Evolutionary conservation across 2,797 vertebrate genomes (phyloP), one percentile per base, ranked within the genome.

Genomic region (Cyprinodon diabolis): DNA sequence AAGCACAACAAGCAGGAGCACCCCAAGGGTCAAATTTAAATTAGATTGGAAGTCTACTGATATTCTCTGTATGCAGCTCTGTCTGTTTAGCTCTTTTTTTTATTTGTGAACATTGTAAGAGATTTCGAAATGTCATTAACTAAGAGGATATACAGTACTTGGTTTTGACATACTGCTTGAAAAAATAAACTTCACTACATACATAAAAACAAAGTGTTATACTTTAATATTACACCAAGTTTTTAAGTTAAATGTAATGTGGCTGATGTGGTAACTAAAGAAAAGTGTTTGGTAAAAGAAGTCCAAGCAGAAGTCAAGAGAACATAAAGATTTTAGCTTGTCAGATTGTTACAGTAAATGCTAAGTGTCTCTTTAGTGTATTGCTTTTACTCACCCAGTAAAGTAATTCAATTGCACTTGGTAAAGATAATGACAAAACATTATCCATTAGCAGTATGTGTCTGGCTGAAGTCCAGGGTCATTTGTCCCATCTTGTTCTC

Each of bases 391-490:
- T 52, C 35, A 30, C n/a, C 49, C 21, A 5, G 49, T 72, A 51
- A 65, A 65, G 60, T 55, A 66, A 72, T 72, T 65, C 45, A 68
- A 74, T 65, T 15, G 19, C 30, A 40, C 45, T 49, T 68, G 65
- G 9, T 67, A 49, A 51, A 58, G 45, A 68, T 63, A 72, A 63
- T 72, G 70, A 54, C 58, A 72, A 62, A 65, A 48, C 60, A 55
- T 72, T 72, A 65, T 72, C 71, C 23, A 72, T 72, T 72, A 65
- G n/a, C 60, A 23, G 71, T 45, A 35, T 54, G 58, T 45, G 49
- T 72, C 60, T 72, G 49, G 49, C 48, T 19, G n/a, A 54, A 45
- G 15, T 65, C 37, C 60, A 65, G 60, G 57, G 60, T 65, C 60
- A 65, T 72, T 66, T 72, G 37, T 66, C 49, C 48, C 8, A n/a